Evolutionary conservation across 2,888 invertebrate species (phyloP), one percentile per base, ranked within the genome.

Genomic region (Pyrgus malvae): DNA sequence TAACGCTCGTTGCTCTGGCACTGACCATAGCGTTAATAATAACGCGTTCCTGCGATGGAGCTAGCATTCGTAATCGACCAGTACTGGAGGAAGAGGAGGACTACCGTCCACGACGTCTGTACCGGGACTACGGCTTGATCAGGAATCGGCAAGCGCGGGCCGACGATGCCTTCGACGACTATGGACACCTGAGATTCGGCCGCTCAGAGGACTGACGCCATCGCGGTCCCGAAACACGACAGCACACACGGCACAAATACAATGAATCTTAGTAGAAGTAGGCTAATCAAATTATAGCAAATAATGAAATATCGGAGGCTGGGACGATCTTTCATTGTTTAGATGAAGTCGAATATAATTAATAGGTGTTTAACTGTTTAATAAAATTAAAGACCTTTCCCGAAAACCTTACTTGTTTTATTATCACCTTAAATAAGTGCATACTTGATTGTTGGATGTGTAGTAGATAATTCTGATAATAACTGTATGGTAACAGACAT

Each of bases 161-260:
- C 1, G 93, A 93, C 31, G 93, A 94, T 56, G 88, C 92, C 14
- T 94, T 94, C 63, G 94, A 95, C 62, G 95, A 95, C 71, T 95
- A 95, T 65, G 95, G 95, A 1, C 94, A 95, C 67, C 90, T 95
- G 84, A 82, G 95, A 58, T 95, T 94, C 67, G 95, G 95, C 8
- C 89, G 94, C 58, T 92, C 92, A 53, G 90, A 89, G 25, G 83
- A 86, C 69, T 87, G 86, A 87, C 86, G 64, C 58, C 60, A 62
- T 56, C 65, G 48, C 51, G 48, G 51, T 31, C 21, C 35, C 17
- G 48, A 48, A 14, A 48, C 38, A 9, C 59, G 56, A 46, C 60
- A 40, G 14, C 1, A 35, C 19, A 19, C 38, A 12, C n/a, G n/a
- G n/a, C 46, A 62, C 41, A 51, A 40, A 40, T 29, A 62, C 63